A percentile compares a stretch with the other conserved stretches of the same genome.
phyloP scores from a whole-genome alignment of 2,113 vertebrate species.

The Xenopus laevis region DNA sequence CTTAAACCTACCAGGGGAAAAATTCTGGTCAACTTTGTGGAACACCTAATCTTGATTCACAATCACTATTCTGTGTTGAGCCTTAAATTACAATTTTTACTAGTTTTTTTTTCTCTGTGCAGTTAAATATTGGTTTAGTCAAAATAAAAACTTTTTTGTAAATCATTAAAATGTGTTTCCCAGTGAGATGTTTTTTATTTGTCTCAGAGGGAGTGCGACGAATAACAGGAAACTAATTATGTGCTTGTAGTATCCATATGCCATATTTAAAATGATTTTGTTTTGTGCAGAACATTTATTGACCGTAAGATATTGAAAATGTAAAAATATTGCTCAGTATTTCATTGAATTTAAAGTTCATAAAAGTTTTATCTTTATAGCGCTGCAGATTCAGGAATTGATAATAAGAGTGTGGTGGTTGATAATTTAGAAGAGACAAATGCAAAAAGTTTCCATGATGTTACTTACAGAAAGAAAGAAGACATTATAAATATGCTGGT shows the following conservation, averaged over 20 bases:
- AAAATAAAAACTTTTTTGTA: neutral
- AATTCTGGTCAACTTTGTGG: neutral
- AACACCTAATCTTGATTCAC: neutral
- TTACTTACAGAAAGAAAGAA: conserved; percentile 49
- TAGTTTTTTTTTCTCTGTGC: neutral
- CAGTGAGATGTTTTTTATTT: neutral
- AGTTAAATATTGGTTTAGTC: neutral
- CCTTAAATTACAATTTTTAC: neutral
- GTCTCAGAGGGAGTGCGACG: neutral
- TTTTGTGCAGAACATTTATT: neutral
- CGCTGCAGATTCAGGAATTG: neutral
- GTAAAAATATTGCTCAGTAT: neutral
- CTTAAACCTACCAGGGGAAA: neutral
- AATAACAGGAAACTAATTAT: conserved; percentile 7
- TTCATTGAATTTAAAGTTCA: neutral
- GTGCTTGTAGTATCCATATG: neutral
- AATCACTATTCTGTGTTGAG: neutral
- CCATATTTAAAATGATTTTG: neutral
- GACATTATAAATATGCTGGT: conserved; percentile 48
- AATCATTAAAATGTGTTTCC: conserved; percentile 1
- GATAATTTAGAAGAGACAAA: conserved; percentile 37
- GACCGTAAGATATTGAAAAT: neutral
- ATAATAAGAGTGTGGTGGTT: conserved; percentile 17
- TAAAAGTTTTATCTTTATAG: conserved; percentile 21
- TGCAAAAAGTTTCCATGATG: conserved; percentile 44